These are phyloP conservation scores for Porites australiensis DNA, from an alignment of 64 coral and sea anemone genomes.

Conservation along the genomic window DNA sequence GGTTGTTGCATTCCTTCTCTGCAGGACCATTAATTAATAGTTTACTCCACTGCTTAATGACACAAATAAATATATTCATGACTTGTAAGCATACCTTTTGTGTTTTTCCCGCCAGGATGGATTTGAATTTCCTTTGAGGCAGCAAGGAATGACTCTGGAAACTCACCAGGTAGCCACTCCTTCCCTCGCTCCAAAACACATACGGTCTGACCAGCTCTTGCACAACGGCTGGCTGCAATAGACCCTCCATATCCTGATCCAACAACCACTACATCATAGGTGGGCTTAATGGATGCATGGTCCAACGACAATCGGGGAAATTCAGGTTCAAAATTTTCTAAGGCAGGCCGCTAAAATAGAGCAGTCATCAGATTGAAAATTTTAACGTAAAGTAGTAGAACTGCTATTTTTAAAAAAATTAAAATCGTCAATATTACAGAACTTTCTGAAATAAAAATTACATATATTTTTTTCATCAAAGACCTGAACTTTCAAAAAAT, in stretches of 20 bases:
- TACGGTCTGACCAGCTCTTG: slow-evolving; percentile 65
- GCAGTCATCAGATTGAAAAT: too few species aligned
- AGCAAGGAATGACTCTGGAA: slow-evolving; percentile 59
- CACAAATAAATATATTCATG: not conserved
- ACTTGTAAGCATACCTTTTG: slow-evolving; percentile 21
- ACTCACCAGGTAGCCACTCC: slow-evolving; percentile 79
- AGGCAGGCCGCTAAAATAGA: too few species aligned
- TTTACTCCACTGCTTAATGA: not conserved
- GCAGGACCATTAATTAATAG: too few species aligned
- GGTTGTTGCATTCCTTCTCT: too few species aligned
- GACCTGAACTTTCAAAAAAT: too few species aligned
- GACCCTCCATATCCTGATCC: slow-evolving; percentile 75
- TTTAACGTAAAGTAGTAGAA: too few species aligned
- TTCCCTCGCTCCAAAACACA: slow-evolving; percentile 78
- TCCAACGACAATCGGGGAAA: slow-evolving; percentile 50
- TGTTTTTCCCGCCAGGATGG: slow-evolving; percentile 35
- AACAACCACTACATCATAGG: slow-evolving; percentile 72
- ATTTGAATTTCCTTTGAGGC: slow-evolving; percentile 58
- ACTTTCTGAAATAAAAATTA: too few species aligned
- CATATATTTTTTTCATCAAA: too few species aligned
- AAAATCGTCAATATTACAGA: too few species aligned
- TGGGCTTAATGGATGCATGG: slow-evolving; percentile 40
- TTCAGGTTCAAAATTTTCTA: not conserved
- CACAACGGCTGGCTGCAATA: slow-evolving; percentile 68
- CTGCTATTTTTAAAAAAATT: too few species aligned